Conservation (phyloP, 2,113 vertebrate species). For the Coregonus clupeaformis region DNA sequence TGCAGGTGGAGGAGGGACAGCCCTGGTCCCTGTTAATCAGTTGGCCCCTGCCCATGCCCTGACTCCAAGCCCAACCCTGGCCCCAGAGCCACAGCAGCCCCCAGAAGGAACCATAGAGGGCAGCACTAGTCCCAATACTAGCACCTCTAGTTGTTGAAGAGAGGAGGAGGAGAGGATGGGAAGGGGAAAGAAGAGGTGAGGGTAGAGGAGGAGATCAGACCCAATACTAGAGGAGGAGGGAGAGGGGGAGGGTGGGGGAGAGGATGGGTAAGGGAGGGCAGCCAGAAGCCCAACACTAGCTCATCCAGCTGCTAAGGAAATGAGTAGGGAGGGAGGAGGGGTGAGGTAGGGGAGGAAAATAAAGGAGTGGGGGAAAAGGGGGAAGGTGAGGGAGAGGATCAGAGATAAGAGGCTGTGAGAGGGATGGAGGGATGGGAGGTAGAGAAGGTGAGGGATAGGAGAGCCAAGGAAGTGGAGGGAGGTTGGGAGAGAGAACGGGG, state of each 20-base stretch:
- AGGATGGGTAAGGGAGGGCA: slow-evolving; percentile 15
- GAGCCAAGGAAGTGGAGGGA: not conserved
- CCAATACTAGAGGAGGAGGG: no score
- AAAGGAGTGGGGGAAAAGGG: slow-evolving; percentile 35
- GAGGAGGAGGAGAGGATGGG: not conserved
- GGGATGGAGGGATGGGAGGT: not conserved
- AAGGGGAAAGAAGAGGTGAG: slow-evolving; percentile 30
- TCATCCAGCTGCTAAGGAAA: not conserved
- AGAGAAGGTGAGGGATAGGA: not conserved
- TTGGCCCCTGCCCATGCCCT: slow-evolving; percentile 34
- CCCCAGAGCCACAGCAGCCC: slow-evolving; percentile 68
- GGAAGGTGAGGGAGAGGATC: slow-evolving; percentile 24
- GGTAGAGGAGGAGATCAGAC: not conserved
- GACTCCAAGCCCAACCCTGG: slow-evolving; percentile 68
- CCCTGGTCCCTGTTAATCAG: slow-evolving; percentile 44
- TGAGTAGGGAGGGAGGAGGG: slow-evolving; percentile 35
- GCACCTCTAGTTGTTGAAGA: slow-evolving; percentile 88
- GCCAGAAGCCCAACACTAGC: not conserved
- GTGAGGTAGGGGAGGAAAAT: not conserved
- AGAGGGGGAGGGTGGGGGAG: slow-evolving; percentile 16
- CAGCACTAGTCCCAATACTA: slow-evolving; percentile 85
- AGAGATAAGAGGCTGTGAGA: slow-evolving; percentile 18
- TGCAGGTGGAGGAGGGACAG: slow-evolving; percentile 23
- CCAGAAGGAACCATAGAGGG: slow-evolving; percentile 76
- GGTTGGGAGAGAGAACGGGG: no score